Conservation (phyloP, 2,797 vertebrate genomes). For the Sebastes wilsoni region DNA sequence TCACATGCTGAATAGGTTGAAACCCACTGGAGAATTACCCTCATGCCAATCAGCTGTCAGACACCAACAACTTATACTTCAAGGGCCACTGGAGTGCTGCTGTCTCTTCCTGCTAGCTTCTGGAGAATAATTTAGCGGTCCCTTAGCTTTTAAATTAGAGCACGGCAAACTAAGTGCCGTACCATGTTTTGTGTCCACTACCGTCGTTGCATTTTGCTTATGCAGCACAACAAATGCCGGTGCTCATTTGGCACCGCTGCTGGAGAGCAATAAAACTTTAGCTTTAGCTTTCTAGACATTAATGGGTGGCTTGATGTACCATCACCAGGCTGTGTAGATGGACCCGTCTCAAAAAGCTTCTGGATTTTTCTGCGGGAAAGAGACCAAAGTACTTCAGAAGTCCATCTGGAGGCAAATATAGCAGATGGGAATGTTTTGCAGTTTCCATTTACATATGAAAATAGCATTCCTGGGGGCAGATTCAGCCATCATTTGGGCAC, state of each 20-base stretch:
- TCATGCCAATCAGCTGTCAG: constrained; percentile 45
- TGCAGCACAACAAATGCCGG: constrained; percentile 21
- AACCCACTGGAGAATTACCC: constrained; percentile 7
- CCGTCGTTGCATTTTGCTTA: constrained; percentile 21
- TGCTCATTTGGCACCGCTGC: constrained; percentile 10
- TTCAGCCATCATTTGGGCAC: constrained; percentile 1
- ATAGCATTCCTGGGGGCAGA: constrained; percentile 14
- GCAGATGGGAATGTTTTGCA: constrained; percentile 43
- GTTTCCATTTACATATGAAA: constrained; percentile 39
- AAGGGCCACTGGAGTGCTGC: constrained; percentile 30
- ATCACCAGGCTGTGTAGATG: constrained; percentile 25
- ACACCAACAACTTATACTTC: constrained; percentile 37
- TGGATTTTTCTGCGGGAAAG: constrained; percentile 28
- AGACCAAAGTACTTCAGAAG: constrained; percentile 52
- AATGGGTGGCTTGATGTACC: constrained; percentile 30
- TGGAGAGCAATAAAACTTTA: constrained; percentile 19
- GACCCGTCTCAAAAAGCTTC: constrained; percentile 43
- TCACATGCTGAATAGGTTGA: constrained; percentile 20
- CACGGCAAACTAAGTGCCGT: constrained; percentile 18
- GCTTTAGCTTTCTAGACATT: constrained; percentile 21
- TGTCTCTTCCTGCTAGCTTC: constrained; percentile 12
- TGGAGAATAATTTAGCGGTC: constrained; percentile 22
- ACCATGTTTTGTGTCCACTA: constrained; percentile 7
- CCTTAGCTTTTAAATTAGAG: constrained; percentile 33
- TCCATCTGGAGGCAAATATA: constrained; percentile 57